Evolutionary conservation across 2,888 invertebrate genomes (phyloP).

Genomic region (Allolobophora icterica): DNA sequence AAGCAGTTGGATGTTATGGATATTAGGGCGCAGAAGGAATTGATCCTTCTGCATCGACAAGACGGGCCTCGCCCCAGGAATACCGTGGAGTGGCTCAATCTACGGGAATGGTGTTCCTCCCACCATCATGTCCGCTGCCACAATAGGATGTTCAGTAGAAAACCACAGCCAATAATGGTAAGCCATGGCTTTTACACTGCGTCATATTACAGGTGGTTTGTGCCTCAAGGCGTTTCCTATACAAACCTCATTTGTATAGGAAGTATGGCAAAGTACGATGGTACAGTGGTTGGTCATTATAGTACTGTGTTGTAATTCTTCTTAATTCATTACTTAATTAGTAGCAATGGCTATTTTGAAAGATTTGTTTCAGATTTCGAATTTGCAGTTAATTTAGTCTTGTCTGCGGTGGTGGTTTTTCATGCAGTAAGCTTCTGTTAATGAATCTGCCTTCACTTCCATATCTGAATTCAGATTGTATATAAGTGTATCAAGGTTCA

Average conservation of each 20-base stretch:
- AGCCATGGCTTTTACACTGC: conserved; percentile 26
- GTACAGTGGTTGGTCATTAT: too few relatives aligned
- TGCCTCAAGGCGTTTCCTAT: not conserved
- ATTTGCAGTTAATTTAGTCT: too few relatives aligned
- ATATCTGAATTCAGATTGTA: too few relatives aligned
- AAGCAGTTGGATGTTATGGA: conserved; percentile 92
- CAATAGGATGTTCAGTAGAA: conserved; percentile 84
- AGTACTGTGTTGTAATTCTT: not conserved
- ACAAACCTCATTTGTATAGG: not conserved
- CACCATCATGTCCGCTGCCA: conserved; percentile 87
- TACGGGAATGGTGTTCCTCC: conserved; percentile 92
- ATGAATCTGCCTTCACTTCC: too few relatives aligned
- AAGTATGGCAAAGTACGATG: not conserved
- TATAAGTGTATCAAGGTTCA: too few relatives aligned
- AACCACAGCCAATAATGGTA: conserved; percentile 41
- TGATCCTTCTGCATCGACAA: conserved; percentile 82
- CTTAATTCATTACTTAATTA: too few relatives aligned
- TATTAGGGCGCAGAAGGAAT: conserved; percentile 93
- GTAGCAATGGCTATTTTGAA: too few relatives aligned
- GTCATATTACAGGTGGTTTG: not conserved
- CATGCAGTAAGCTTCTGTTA: too few relatives aligned
- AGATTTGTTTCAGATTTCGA: too few relatives aligned
- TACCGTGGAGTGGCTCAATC: conserved; percentile 95
- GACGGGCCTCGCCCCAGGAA: conserved; percentile 72
- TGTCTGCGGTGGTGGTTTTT: too few relatives aligned